Evolutionary conservation across 2,797 vertebrate species (phyloP).

Genomic region (Tragelaphus oryx): DNA sequence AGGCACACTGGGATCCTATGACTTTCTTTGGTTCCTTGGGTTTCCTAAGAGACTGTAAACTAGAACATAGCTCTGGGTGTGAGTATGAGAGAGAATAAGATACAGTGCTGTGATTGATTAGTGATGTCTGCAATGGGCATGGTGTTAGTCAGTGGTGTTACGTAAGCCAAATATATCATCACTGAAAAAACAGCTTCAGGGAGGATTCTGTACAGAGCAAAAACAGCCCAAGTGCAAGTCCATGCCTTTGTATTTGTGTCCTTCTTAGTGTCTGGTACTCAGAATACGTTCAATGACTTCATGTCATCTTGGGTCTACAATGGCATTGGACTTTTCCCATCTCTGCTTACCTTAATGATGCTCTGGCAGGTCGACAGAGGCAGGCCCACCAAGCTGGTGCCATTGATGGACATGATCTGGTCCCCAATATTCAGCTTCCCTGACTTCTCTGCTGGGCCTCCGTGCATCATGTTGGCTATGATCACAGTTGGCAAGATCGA

Average conservation of each 20-base stretch:
- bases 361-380: conserved; percentile 96
- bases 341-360: conserved; percentile 92
- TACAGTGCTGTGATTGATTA: background rate
- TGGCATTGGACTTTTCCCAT: rapidly evolving
- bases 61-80: no score
- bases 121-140: background rate
- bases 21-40: no score
- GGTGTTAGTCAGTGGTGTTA: background rate
- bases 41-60: no score
- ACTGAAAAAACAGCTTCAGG: background rate
- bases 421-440: conserved; percentile 95
- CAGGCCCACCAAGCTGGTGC: conserved; percentile 95
- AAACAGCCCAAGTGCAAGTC: background rate
- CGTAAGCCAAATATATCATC: rapidly evolving
- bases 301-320: background rate
- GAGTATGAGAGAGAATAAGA: no score
- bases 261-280: background rate
- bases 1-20: no score
- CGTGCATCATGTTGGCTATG: conserved; percentile 98
- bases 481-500: conserved; percentile 98
- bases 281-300: background rate
- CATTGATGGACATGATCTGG: conserved; percentile 99
- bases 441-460: conserved; percentile 94
- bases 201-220: background rate
- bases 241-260: background rate